Evolutionary conservation across 1,140 invertebrate species (phyloP), one percentile per base, ranked within the genome.

Genomic region (Drosophila murphyi): DNA sequence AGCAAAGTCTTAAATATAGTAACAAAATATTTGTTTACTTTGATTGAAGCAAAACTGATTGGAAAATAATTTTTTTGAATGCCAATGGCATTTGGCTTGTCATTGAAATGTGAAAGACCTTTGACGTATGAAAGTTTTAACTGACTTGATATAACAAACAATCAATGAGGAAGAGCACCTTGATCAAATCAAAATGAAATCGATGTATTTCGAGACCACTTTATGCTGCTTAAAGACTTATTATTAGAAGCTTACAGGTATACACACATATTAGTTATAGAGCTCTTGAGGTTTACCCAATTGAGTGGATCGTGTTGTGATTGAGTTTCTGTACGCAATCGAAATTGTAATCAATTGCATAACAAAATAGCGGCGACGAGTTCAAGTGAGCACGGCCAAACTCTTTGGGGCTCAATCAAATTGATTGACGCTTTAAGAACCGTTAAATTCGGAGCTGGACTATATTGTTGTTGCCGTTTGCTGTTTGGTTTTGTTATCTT

Each of bases 371-470:
- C 31, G 59, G 41, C 52, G 31, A 60, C 8, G 41, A 69, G 57
- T 69, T 60, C 32, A 70, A 37, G 45, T 50, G n/a, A 32, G 60
- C 47, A 28, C 34, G 60, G 8, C 20, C 20, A 39, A 57, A 70
- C 39, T 50, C 31, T 59, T 63, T 45, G 76, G 70, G 78, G 85
- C 77, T 89, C 77, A 85, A 88, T 88, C 85, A 88, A 61, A 6
- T 72, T 88, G 85, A 88, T 57, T 81, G 85, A 89, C 78, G 73
- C 52, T 59, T 75, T 80, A 88, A 88, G 86, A 61, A 75, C 63
- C 74, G 45, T 82, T 78, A 74, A 69, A 74, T 76, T 77, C 70
- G 62, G 48, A 71, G 55, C 48, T 56, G 45, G 12, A 45, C 32
- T 32, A 61, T 67, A 48, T 39, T 67, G 50, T n/a, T 61, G 34